Percentiles rank a stretch among this genome's conserved stretches.
Evolutionary conservation across 2,888 invertebrate species (phyloP).

Genomic region (Amiota minor): DNA sequence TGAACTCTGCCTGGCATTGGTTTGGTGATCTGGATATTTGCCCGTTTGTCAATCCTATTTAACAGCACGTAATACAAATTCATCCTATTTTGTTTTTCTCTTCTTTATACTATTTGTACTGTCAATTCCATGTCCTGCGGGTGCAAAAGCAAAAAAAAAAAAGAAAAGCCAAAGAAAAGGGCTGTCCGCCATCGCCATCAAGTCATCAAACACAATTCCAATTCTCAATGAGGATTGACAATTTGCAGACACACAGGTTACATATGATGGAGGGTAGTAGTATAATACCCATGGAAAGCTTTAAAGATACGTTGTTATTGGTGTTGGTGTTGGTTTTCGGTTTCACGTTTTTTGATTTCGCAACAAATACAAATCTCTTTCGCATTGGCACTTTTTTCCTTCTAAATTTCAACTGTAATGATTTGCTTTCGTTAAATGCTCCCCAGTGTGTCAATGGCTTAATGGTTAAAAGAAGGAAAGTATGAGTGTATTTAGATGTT

Average conservation of each 20-base stretch:
- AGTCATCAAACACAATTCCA: background rate
- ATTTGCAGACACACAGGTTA: background rate
- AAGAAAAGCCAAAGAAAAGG: background rate
- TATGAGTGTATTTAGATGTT: background rate
- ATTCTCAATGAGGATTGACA: conserved; percentile 20
- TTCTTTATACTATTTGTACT: too few species aligned
- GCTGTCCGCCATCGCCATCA: conserved; percentile 14
- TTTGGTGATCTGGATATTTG: conserved; percentile 57
- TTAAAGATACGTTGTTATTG: background rate
- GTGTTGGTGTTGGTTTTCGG: background rate
- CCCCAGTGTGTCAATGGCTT: background rate
- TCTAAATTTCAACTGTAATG: background rate
- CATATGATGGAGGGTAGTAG: background rate
- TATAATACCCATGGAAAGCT: background rate
- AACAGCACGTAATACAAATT: conserved; percentile 45
- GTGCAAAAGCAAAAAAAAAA: too few species aligned
- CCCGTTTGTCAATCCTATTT: conserved; percentile 66
- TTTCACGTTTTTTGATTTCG: background rate
- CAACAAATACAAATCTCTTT: conserved; percentile 12
- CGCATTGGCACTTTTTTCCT: conserved; percentile 8
- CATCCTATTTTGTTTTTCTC: conserved; percentile 11
- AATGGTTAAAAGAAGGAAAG: background rate
- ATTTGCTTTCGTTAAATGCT: conserved; percentile 6
- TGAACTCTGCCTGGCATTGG: conserved; percentile 26
- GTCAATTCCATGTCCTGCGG: too few species aligned